A percentile compares a stretch with the other conserved stretches of the same genome.
Evolutionary conservation across 2,797 vertebrate species (phyloP).

Genomic region (Bradypodion pumilum): DNA sequence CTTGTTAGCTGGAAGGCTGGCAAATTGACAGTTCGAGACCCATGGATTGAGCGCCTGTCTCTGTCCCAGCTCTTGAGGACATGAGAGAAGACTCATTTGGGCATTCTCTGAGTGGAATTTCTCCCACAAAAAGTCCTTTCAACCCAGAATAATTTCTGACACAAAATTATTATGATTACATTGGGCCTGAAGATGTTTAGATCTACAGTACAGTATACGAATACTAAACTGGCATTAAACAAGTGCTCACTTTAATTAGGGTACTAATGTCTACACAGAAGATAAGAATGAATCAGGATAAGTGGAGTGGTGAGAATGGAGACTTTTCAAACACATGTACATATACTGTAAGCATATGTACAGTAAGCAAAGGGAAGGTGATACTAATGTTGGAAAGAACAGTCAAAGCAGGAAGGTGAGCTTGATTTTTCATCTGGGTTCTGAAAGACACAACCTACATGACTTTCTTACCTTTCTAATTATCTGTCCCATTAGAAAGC

Average conservation of each 20-base stretch:
- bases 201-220: neutral
- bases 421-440: slow-evolving; percentile 18
- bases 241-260: neutral
- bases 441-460: slow-evolving; percentile 60
- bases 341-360: neutral
- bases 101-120: too few relatives aligned
- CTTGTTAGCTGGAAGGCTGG: too few relatives aligned
- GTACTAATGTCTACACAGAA: neutral
- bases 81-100: too few relatives aligned
- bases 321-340: neutral
- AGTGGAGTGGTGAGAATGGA: neutral
- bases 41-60: too few relatives aligned
- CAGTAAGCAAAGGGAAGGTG: neutral
- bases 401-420: neutral
- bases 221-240: neutral
- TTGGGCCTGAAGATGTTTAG: neutral
- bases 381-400: neutral
- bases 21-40: too few relatives aligned
- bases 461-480: slow-evolving; percentile 74
- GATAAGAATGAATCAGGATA: neutral
- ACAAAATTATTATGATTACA: too few relatives aligned
- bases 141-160: too few relatives aligned
- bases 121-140: too few relatives aligned
- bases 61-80: too few relatives aligned
- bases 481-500: slow-evolving; percentile 73